phyloP scores from a whole-genome alignment of 2,113 vertebrate genomes.

The Nothocercus julius region DNA sequence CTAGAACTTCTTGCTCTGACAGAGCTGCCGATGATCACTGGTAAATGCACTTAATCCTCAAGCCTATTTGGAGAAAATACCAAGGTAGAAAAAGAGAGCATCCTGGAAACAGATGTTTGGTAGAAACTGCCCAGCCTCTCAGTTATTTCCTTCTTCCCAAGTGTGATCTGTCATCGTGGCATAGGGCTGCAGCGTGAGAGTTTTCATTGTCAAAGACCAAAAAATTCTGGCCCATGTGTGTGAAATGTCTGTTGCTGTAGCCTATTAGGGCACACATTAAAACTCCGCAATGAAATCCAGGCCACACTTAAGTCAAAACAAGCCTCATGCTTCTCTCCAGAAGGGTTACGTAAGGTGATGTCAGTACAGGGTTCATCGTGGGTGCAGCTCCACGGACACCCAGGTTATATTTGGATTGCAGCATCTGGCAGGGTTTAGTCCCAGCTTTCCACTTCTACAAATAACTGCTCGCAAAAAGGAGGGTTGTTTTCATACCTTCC shows the following conservation, averaged over 20 bases:
- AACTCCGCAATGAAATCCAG: neutral
- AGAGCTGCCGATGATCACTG: neutral
- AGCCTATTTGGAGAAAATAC: neutral
- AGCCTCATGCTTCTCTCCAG: rapidly evolving
- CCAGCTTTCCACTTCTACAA: neutral
- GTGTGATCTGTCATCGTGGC: neutral
- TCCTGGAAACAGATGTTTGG: neutral
- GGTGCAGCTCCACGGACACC: neutral
- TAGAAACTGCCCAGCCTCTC: neutral
- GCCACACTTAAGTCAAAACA: neutral
- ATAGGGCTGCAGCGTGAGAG: neutral
- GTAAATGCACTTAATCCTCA: neutral
- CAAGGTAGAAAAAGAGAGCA: neutral
- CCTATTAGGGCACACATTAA: neutral
- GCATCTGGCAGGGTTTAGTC: neutral
- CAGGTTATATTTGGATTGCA: neutral
- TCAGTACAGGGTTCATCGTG: rapidly evolving
- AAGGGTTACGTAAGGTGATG: neutral
- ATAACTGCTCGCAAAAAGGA: neutral
- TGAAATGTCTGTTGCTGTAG: neutral
- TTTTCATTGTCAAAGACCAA: neutral
- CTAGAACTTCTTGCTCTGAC: neutral
- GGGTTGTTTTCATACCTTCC: neutral
- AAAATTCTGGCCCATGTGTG: neutral
- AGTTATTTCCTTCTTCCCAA: neutral